phyloP scores from a whole-genome alignment of 1,140 invertebrate genomes.

The Hyles euphorbiae region DNA sequence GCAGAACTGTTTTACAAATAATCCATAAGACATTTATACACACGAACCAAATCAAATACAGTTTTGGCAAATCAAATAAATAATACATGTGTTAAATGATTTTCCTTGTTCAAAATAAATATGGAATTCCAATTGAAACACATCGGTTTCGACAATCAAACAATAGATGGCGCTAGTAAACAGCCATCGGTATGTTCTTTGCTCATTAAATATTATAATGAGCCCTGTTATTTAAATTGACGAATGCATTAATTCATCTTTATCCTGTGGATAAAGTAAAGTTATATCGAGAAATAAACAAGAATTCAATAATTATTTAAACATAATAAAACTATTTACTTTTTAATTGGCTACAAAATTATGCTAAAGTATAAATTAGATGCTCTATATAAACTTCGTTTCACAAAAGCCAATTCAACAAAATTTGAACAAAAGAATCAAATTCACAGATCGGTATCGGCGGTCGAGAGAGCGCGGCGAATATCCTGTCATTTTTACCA shows the following conservation, averaged over 20 bases:
- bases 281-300: no score
- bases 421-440: conserved; percentile 41
- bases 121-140: background rate
- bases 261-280: no score
- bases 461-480: conserved; percentile 45
- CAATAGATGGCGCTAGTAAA: conserved; percentile 34
- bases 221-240: no score
- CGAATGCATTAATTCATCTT: no score
- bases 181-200: background rate
- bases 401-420: conserved; percentile 41
- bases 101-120: no score
- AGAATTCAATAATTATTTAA: no score
- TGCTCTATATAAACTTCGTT: background rate
- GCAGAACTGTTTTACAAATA: conserved; percentile 13
- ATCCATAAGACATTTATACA: background rate
- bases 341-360: background rate
- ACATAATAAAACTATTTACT: no score
- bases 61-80: no score
- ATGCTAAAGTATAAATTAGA: background rate
- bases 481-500: conserved; percentile 67
- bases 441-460: conserved; percentile 43
- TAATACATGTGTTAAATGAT: no score
- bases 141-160: background rate
- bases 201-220: no score
- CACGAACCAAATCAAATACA: background rate